Evolutionary conservation across 1,140 invertebrate genomes (phyloP), one percentile per base, ranked within the genome.

Genomic region (Trachymyrmex cornetzi): DNA sequence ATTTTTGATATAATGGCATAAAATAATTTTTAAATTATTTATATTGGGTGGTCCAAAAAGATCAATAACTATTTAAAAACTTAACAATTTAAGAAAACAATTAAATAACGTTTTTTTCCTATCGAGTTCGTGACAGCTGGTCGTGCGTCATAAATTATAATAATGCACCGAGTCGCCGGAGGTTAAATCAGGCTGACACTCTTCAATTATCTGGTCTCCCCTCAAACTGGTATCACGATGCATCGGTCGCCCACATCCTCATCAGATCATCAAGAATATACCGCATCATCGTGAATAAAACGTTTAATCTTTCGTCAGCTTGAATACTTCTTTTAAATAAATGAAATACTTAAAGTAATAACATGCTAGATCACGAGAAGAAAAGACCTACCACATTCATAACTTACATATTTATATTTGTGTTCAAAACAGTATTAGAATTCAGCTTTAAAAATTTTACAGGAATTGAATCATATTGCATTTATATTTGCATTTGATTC

Each of bases 141-240:
- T 90, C 53, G 63, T 75, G 77, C 27, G 61, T 90, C 86, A 79
- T 90, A 90, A 92, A 92, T 92, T 90, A 89, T 90, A 92, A 92
- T 89, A 90, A 93, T 91, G 90, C 81, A 86, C 63, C 86, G 64
- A 82, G 90, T 92, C 84, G 87, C 81, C 86, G 80, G 75, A 91
- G 91, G 92, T 93, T 94, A 93, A 93, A 92, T 91, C 77, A 87
- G 80, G 85, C 77, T 92, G 91, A 92, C 92, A 93, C 92, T 91
- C 89, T 90, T 93, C 92, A 93, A 93, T 93, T 91, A 91, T 71
- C 64, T 74, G 84, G 89, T 77, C 89, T 89, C 77, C 89, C 85
- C 87, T 91, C 80, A 74, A 87, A 87, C 69, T 82, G 75, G 57
- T 89, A 90, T 84, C 77, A 80, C 64, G 75, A 63, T 84, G 74